Percentiles rank a stretch among this genome's conserved stretches.
These are phyloP conservation scores for Netelia virgata DNA, from an alignment of 2,888 invertebrate species.

Conservation along the genomic window DNA sequence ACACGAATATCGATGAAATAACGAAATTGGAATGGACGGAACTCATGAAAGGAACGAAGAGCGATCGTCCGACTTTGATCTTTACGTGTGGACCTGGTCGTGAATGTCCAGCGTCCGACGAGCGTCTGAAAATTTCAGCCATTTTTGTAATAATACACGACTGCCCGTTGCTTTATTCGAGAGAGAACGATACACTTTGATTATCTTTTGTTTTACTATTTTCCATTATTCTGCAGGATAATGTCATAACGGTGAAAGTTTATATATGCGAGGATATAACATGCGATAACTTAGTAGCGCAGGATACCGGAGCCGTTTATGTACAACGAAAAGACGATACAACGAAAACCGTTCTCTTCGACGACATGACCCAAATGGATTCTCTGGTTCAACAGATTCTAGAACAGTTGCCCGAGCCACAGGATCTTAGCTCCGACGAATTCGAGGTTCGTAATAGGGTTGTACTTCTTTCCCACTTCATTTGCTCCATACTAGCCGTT, in stretches of 20 bases:
- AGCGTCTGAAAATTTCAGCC: conserved; percentile 88
- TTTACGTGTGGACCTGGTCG: conserved; percentile 76
- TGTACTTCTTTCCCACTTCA: conserved; percentile 27
- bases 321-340: conserved; percentile 73
- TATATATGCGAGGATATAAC: conserved; percentile 72
- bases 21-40: conserved; percentile 73
- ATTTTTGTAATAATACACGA: conserved; percentile 88
- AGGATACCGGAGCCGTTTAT: conserved; percentile 74
- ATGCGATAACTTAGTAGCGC: conserved; percentile 71
- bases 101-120: conserved; percentile 76
- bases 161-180: not conserved
- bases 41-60: conserved; percentile 71
- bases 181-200: not conserved
- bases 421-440: conserved; percentile 86
- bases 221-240: conserved; percentile 72
- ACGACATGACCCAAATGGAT: conserved; percentile 83
- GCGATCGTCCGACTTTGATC: conserved; percentile 75
- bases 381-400: conserved; percentile 88
- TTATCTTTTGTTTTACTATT: conserved; percentile 34
- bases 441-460: conserved; percentile 86
- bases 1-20: conserved; percentile 76
- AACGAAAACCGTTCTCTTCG: conserved; percentile 82
- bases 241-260: conserved; percentile 75
- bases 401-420: conserved; percentile 87
- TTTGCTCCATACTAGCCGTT: conserved; percentile 21